Evolutionary conservation across 2,888 invertebrate genomes (phyloP), one percentile per base, ranked within the genome.

Genomic region (Terebella lapidaria): DNA sequence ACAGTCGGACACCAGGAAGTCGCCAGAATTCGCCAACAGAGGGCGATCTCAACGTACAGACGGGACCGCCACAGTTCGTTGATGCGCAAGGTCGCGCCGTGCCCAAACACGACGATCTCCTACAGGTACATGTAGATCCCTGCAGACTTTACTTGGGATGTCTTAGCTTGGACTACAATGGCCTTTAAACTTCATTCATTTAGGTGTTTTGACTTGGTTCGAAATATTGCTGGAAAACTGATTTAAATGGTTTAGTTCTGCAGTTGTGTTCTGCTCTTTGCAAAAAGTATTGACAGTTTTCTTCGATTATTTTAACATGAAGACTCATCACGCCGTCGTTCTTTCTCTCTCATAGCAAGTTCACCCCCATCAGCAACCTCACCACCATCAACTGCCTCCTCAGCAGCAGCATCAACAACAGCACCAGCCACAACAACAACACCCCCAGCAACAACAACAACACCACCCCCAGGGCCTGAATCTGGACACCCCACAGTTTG

Each of bases 401-500:
- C 54, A 35, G 35, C 35, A 35, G 35, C 35, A 35, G 18, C 35
- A 35, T 15, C 35, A 35, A 18, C 35, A 35, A 15, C 49, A 49
- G 22, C 49, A 49, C 5, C 49, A 49, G 5, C 30, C 52, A 24
- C 25, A 24, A 25, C 47, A 54, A n/a, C 46, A 26, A 52, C 49
- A 10, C 24, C 45, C 29, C 46, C 54, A 25, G 61, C 24, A n/a
- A 22, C 49, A 10, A 15, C 42, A 10, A 35, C 42, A 10, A 35
- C 42, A 35, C n/a, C 42, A 35, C 10, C 10, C n/a, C 10, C 10
- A 66, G 5, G 72, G 74, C 2, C 73, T 77, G 57, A 75, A 74
- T 58, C 67, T 78, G 10, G 78, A 79, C 58, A 68, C 74, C 5
- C 71, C 72, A 1, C 74, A 73, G 59, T 76, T 77, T 67, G 80